Percentiles rank a stretch among this genome's conserved stretches.
These are phyloP conservation scores for Drosophila parvula DNA, from an alignment of 1,140 invertebrate species.

Conservation along the genomic window DNA sequence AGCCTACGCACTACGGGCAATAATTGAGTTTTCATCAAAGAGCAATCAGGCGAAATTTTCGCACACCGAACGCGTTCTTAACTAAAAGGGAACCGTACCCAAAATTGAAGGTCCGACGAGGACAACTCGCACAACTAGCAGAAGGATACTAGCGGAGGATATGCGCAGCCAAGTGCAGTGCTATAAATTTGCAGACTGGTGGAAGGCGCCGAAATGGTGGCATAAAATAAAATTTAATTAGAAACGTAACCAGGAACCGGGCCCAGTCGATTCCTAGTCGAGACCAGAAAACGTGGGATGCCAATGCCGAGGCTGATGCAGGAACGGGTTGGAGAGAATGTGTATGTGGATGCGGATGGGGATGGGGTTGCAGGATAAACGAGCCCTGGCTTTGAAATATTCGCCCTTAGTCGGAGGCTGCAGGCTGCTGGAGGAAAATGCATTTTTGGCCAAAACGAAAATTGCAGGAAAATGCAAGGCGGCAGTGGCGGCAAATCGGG, in stretches of 20 bases:
- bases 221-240: conserved; percentile 83
- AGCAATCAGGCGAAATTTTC: conserved; percentile 81
- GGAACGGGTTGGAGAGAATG: too few relatives aligned
- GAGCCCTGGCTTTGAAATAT: conserved; percentile 72
- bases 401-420: conserved; percentile 43
- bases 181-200: conserved; percentile 65
- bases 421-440: conserved; percentile 55
- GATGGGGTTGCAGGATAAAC: conserved; percentile 32
- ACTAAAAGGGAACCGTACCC: conserved; percentile 61
- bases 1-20: conserved; percentile 50
- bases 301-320: conserved; percentile 3
- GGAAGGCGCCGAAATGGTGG: conserved; percentile 79
- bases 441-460: conserved; percentile 68
- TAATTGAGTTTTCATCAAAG: conserved; percentile 83
- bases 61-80: conserved; percentile 81
- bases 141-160: conserved; percentile 23
- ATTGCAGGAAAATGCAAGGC: conserved; percentile 69
- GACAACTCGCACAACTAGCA: conserved; percentile 19
- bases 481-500: conserved; percentile 14
- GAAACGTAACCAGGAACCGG: conserved; percentile 71
- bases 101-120: conserved; percentile 46
- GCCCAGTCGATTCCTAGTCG: conserved; percentile 3
- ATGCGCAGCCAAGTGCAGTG: conserved; percentile 65
- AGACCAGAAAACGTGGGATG: conserved; percentile 14
- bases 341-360: background rate